Evolutionary conservation across 2,888 invertebrate species (phyloP).

Genomic region (Pilophorus perplexus): DNA sequence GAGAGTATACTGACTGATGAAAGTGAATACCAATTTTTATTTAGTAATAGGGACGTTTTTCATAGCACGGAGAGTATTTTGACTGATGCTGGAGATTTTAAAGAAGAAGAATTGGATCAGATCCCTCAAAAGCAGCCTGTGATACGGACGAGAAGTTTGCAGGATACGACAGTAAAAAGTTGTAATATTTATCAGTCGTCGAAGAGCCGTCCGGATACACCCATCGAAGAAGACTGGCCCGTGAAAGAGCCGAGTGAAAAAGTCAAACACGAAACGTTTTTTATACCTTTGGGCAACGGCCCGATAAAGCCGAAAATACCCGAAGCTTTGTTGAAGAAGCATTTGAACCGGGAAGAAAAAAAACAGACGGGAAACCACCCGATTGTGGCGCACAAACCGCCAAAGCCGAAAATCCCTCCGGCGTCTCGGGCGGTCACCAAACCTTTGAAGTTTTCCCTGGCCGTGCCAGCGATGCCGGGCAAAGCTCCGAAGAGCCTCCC

Average conservation of each 20-base stretch:
- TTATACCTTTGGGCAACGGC: conserved; percentile 48
- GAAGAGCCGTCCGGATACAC: conserved; percentile 46
- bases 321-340: conserved; percentile 44
- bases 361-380: conserved; percentile 45
- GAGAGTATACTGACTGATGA: conserved; percentile 77
- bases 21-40: conserved; percentile 58
- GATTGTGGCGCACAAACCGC: conserved; percentile 68
- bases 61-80: conserved; percentile 75
- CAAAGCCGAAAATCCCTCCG: conserved; percentile 57
- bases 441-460: conserved; percentile 18
- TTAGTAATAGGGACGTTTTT: conserved; percentile 48
- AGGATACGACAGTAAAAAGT: conserved; percentile 51
- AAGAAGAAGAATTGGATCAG: conserved; percentile 49
- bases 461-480: conserved; percentile 1
- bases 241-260: conserved; percentile 39
- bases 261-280: conserved; percentile 49
- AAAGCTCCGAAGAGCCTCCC: not conserved
- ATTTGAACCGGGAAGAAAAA: conserved; percentile 45
- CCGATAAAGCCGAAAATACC: conserved; percentile 45
- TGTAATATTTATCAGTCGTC: conserved; percentile 20
- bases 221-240: conserved; percentile 40
- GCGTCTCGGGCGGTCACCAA: conserved; percentile 27
- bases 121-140: conserved; percentile 50
- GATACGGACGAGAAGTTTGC: conserved; percentile 54
- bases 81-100: conserved; percentile 62